Base-by-base conservation (phyloP, 2,888 invertebrate species). In the Ypsolopha scabrella region DNA sequence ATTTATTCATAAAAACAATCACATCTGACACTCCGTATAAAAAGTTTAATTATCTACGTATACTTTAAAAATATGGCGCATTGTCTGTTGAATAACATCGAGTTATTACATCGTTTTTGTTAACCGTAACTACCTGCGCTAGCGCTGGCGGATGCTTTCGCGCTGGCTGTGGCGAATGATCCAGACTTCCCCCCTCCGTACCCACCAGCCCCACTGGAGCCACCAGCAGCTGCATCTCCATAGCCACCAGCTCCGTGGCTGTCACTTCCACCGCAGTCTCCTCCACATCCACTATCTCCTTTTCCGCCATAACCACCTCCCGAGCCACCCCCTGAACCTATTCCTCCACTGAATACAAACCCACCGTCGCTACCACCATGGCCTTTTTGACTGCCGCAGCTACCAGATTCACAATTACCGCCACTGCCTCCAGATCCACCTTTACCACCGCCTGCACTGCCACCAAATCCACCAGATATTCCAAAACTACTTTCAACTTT, bases 201-300 rank as follows among this genome's bases (percentile, higher is more conserved):
- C n/a, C 49, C 49, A 8, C 49, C 52, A 48, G 37, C 48, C n/a
- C 43, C 48, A 45, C 45, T 24, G 9, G 14, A 49, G 4, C 50
- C 52, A 13, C 46, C 41, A 6, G 37, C 11, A 6, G 46, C 45
- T 1, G 37, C 47, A 37, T 9, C 13, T 14, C 43, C 43, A 24
- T 6, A 43, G 13, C 8, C 11, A 43, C 45, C 45, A 34, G 10
- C 45, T 34, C 45, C 45, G 8, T 33, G 8, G 33, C 44, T 14
- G n/a, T 34, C 45, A 33, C 8, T 34, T 6, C 10, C 24, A 34
- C 34, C 45, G 33, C 34, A 34, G 45, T 33, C 24, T 34, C 33
- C 24, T 1, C 45, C 45, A 24, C 33, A 45, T 33, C 34, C 45
- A 9, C 24, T 9, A 10, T 34, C 45, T 24, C 45, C 45, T 10